phyloP scores from a whole-genome alignment of 2,888 invertebrate species.

The Agrilus cyanescens region DNA sequence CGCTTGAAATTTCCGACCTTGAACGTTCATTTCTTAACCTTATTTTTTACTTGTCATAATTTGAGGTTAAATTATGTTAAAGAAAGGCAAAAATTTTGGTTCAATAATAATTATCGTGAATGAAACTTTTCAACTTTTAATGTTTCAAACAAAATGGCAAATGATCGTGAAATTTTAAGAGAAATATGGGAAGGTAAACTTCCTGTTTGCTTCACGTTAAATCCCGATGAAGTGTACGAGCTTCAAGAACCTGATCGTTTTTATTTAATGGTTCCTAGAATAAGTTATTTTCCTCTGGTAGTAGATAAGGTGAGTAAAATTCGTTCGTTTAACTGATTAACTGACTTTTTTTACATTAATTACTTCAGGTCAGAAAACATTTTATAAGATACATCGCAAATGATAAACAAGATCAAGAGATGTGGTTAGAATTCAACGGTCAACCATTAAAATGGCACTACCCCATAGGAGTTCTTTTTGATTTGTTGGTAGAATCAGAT shows the following conservation, averaged over 20 bases:
- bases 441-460: slow-evolving; percentile 84
- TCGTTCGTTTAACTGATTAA: not conserved
- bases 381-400: slow-evolving; percentile 72
- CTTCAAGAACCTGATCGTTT: slow-evolving; percentile 85
- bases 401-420: slow-evolving; percentile 72
- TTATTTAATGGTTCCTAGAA: slow-evolving; percentile 85
- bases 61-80: no score
- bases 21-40: no score
- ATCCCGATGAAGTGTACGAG: slow-evolving; percentile 79
- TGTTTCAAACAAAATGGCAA: slow-evolving; percentile 54
- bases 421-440: slow-evolving; percentile 92
- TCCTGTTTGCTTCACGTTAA: slow-evolving; percentile 83
- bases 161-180: slow-evolving; percentile 86
- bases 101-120: no score
- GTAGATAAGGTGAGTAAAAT: slow-evolving; percentile 70
- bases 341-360: not conserved
- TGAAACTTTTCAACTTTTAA: no score
- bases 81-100: no score
- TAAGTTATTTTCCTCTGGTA: slow-evolving; percentile 89
- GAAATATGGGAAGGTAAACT: slow-evolving; percentile 95
- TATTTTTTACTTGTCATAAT: no score
- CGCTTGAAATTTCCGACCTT: no score
- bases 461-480: slow-evolving; percentile 86
- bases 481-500: slow-evolving; percentile 55
- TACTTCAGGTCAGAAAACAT: slow-evolving; percentile 69